Percentiles rank a stretch among this genome's conserved stretches.
phyloP scores from a whole-genome alignment of 1,140 invertebrate genomes.

The Brachionus koreanus region DNA sequence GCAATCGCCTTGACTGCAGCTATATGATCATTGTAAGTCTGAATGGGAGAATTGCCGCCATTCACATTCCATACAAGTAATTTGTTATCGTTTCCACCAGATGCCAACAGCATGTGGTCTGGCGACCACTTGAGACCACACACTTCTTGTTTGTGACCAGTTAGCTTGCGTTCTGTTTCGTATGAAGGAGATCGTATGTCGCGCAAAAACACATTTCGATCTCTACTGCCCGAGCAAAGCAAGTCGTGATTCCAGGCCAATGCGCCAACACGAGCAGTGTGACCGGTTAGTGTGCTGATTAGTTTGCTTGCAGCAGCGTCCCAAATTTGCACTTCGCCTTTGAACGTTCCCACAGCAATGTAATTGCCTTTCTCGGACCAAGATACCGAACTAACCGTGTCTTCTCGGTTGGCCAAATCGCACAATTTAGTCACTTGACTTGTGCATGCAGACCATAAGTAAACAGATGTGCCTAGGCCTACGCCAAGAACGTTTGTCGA shows the following conservation, averaged over 20 bases:
- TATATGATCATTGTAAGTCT: slow-evolving; percentile 93
- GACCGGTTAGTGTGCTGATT: slow-evolving; percentile 82
- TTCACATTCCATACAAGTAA: slow-evolving; percentile 87
- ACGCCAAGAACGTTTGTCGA: slow-evolving; percentile 97
- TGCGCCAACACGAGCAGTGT: slow-evolving; percentile 75
- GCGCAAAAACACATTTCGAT: slow-evolving; percentile 85
- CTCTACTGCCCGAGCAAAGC: slow-evolving; percentile 88
- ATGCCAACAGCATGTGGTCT: slow-evolving; percentile 93
- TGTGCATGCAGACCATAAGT: slow-evolving; percentile 97
- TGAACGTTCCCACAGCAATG: slow-evolving; percentile 94
- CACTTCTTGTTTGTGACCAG: slow-evolving; percentile 91
- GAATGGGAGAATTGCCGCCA: slow-evolving; percentile 58
- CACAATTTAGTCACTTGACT: slow-evolving; percentile 95
- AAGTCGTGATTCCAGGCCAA: slow-evolving; percentile 97
- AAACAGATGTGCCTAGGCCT: slow-evolving; percentile 95
- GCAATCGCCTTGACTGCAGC: slow-evolving; percentile 94
- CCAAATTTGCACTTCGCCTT: slow-evolving; percentile 94
- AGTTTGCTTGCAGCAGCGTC: slow-evolving; percentile 84
- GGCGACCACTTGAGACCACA: slow-evolving; percentile 99
- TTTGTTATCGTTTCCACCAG: slow-evolving; percentile 97
- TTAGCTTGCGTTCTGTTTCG: slow-evolving; percentile 62
- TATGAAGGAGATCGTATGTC: slow-evolving; percentile 82
- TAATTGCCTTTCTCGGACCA: slow-evolving; percentile 96
- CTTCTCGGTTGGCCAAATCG: slow-evolving; percentile 84
- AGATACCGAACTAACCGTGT: slow-evolving; percentile 94